These are phyloP conservation scores for Solen grandis DNA, from an alignment of 1,140 invertebrate genomes.

Conservation along the genomic window DNA sequence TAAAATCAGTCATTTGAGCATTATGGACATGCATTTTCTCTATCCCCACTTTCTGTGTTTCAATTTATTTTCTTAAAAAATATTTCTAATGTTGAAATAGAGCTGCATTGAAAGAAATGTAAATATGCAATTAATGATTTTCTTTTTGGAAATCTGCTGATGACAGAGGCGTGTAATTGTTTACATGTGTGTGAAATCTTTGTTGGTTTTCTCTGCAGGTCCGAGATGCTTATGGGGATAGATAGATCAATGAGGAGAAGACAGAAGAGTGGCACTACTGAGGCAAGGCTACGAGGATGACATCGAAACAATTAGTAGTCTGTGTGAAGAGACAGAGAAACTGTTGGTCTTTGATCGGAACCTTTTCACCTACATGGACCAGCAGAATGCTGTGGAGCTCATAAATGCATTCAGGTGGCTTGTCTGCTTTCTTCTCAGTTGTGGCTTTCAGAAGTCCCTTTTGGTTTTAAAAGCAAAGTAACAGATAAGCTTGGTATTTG, in stretches of 20 bases:
- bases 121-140: no score
- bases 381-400: not conserved
- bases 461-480: not conserved
- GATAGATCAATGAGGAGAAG: not conserved
- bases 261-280: not conserved
- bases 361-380: not conserved
- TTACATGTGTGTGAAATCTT: no score
- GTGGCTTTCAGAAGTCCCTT: no score
- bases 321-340: slow-evolving; percentile 25
- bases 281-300: slow-evolving; percentile 2
- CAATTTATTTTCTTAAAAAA: no score
- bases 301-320: not conserved
- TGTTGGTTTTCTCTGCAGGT: not conserved
- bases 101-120: no score
- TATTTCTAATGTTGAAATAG: no score
- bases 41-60: no score
- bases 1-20: no score
- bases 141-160: no score
- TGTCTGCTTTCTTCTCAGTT: no score
- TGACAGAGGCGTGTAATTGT: no score
- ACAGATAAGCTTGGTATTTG: not conserved
- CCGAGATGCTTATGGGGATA: slow-evolving; percentile 25
- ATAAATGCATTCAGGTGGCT: slow-evolving; percentile 21
- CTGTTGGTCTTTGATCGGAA: not conserved
- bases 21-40: no score